phyloP scores from a whole-genome alignment of 2,113 vertebrate genomes.

The Malurus melanocephalus region DNA sequence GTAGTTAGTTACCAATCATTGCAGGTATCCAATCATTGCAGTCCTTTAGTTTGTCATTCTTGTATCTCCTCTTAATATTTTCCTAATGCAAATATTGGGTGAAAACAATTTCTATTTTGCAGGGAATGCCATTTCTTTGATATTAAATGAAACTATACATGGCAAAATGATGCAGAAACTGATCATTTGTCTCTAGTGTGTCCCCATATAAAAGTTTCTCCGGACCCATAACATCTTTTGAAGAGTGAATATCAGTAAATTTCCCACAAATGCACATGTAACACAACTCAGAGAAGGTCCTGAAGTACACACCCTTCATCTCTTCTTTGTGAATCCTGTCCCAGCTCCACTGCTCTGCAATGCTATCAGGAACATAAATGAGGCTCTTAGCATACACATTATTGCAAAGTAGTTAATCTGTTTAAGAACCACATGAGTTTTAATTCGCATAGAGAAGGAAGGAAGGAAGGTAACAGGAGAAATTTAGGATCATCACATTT shows the following conservation, averaged over 20 bases:
- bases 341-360: not conserved
- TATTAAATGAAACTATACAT: not conserved
- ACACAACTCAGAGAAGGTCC: not conserved
- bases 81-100: not conserved
- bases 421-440: not conserved
- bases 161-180: not conserved
- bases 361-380: not conserved
- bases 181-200: not conserved
- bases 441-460: not conserved
- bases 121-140: not conserved
- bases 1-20: not conserved
- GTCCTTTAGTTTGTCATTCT: not conserved
- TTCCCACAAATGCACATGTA: not conserved
- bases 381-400: not conserved
- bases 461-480: not conserved
- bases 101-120: not conserved
- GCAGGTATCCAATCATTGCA: not conserved
- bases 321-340: not conserved
- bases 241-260: not conserved
- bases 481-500: not conserved
- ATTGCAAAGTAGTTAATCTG: not conserved
- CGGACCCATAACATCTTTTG: not conserved
- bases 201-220: not conserved
- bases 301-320: not conserved
- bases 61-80: not conserved